Evolutionary conservation across 2,797 vertebrate species (phyloP), one percentile per base, ranked within the genome.

Genomic region (Syndactyla subalaris): DNA sequence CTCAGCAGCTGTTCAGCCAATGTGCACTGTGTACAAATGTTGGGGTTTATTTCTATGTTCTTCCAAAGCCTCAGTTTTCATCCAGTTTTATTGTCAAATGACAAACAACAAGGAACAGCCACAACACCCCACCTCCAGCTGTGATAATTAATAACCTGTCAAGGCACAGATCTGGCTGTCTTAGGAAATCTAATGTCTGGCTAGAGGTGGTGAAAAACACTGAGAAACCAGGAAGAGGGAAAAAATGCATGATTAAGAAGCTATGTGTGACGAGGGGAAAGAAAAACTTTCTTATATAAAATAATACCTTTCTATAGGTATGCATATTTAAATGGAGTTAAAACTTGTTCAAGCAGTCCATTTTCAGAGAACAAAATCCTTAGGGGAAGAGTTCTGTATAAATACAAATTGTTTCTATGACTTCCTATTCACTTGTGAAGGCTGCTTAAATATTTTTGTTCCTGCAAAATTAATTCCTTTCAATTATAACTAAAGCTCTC

Each of bases 101-200:
- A 92, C 85, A 96, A 96, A 94, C 84, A 82, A 51, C 92, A 90
- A 88, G 81, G 54, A 95, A 71, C 89, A 94, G 58, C 63, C 79
- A 92, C 89, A 95, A 65, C 54, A 85, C 51, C 61, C 76, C 26
- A 81, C 78, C 89, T 96, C 95, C 92, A 95, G 93, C 96, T 95
- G 94, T 94, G 95, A 95, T 97, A 96, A 97, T 97, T 97, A 97
- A 97, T 96, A 95, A 95, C 80, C 88, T 97, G 91, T 95, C 93
- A 97, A 93, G 94, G 55, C 52, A 88, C 22, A 58, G 85, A 96
- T 95, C 89, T 90, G 2, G 7, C 67, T 78, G 89, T 93, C 92
- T 93, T 59, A 72, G 58, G 66, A 97, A 96, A 87, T 71, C 85
- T 95, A 84, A 78, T 94, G 74, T 95, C 89, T 96, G 85, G 71